Conservation (phyloP, 2,113 vertebrate species). For the Lamprologus lemairii region DNA sequence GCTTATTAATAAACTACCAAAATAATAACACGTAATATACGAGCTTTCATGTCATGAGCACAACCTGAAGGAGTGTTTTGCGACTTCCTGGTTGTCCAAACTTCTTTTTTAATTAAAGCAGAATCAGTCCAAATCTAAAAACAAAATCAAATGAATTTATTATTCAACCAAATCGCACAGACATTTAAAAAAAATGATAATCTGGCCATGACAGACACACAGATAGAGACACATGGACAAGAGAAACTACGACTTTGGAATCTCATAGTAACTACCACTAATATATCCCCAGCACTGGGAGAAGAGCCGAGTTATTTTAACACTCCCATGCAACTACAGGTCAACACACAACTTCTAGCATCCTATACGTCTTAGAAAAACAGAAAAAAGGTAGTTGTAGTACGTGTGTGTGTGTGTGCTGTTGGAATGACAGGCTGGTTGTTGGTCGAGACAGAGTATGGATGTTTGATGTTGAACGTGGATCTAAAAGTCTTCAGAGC, state of each 20-base stretch:
- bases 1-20: neutral
- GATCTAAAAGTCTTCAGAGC: slow-evolving; percentile 81
- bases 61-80: neutral
- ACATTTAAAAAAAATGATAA: slow-evolving; percentile 32
- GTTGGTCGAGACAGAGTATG: slow-evolving; percentile 69
- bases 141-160: slow-evolving; percentile 69
- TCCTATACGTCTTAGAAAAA: neutral
- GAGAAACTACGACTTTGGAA: slow-evolving; percentile 45
- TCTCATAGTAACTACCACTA: slow-evolving; percentile 59
- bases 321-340: neutral
- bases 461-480: slow-evolving; percentile 71
- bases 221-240: slow-evolving; percentile 42
- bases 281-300: neutral
- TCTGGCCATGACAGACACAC: slow-evolving; percentile 57
- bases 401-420: neutral
- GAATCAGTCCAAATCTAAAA: neutral
- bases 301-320: neutral
- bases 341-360: slow-evolving; percentile 66
- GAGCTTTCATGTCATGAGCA: neutral
- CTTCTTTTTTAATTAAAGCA: neutral
- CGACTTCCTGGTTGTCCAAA: neutral
- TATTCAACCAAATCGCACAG: slow-evolving; percentile 62
- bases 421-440: slow-evolving; percentile 59
- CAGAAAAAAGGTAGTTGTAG: neutral
- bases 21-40: neutral